Evolutionary conservation across 2,113 vertebrate species (phyloP).

Genomic region (Mus musculus): GRCm39 chr4:102953501-102954000

Average conservation of each 20-base stretch:
- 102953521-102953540: background rate
- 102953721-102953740: background rate
- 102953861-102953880: slow-evolving; percentile 81
- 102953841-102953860: slow-evolving; percentile 80
- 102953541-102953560: background rate
- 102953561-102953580: background rate
- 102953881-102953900: slow-evolving; percentile 86
- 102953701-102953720: background rate
- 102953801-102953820: slow-evolving; percentile 81
- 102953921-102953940: slow-evolving; percentile 87
- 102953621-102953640: background rate
- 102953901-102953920: slow-evolving; percentile 70
- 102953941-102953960: slow-evolving; percentile 92
- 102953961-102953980: slow-evolving; percentile 91
- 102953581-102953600: background rate
- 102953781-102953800: slow-evolving; percentile 89
- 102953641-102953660: background rate
- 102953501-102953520: background rate
- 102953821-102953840: slow-evolving; percentile 82
- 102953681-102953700: background rate
- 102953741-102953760: background rate
- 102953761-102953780: background rate
- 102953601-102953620: background rate
- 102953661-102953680: background rate
- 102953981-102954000: slow-evolving; percentile 57